phyloP scores from a whole-genome alignment of 2,888 invertebrate species.

The Phyto melanocephala region DNA sequence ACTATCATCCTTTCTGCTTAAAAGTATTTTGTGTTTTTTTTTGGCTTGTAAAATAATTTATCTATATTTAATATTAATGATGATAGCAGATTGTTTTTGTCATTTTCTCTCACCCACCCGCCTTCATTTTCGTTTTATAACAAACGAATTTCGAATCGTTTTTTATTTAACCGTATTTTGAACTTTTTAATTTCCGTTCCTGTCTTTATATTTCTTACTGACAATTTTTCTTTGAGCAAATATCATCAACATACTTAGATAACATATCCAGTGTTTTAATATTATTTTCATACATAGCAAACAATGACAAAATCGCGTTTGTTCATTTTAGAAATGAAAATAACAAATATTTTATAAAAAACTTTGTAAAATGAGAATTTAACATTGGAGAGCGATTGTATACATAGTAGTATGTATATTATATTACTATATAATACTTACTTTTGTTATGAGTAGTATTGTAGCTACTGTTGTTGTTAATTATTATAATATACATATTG shows the following conservation, averaged over 20 bases:
- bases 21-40: conserved; percentile 23
- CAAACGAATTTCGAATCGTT: background rate
- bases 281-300: background rate
- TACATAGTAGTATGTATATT: too few species aligned
- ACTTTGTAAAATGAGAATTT: conserved; percentile 34
- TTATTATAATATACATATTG: background rate
- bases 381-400: conserved; percentile 2
- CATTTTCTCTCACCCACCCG: background rate
- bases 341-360: conserved; percentile 5
- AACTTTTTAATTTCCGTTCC: conserved; percentile 60
- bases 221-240: conserved; percentile 37
- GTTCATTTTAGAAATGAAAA: conserved; percentile 20
- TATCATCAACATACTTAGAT: conserved; percentile 37
- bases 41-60: background rate
- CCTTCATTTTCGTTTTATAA: too few species aligned
- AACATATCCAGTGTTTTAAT: background rate
- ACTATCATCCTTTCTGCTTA: background rate
- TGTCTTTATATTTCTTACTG: conserved; percentile 8
- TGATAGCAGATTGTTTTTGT: conserved; percentile 1
- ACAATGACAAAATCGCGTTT: conserved; percentile 48
- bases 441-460: conserved; percentile 18
- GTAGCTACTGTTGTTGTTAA: conserved; percentile 1
- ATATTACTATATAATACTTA: background rate
- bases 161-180: conserved; percentile 17
- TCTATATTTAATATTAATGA: conserved; percentile 27